These are phyloP conservation scores for Drosophila fuyamai DNA, from an alignment of 1,140 invertebrate species.

Conservation along the genomic window DNA sequence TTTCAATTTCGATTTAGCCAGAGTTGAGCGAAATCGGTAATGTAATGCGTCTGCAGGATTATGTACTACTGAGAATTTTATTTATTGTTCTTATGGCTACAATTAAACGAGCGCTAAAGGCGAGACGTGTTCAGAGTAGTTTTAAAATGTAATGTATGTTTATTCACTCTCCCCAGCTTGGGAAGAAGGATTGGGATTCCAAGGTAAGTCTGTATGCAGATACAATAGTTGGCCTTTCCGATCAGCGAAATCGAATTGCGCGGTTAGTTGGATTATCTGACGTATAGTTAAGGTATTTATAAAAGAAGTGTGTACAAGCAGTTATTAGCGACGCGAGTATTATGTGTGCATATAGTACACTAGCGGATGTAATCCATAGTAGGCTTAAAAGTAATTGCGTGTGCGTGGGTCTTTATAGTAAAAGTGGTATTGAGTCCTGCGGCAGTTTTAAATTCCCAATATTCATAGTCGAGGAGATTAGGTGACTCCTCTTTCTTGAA, in stretches of 20 bases:
- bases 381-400: constrained; percentile 4
- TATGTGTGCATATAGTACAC: constrained; percentile 34
- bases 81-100: constrained; percentile 36
- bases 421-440: background rate
- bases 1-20: background rate
- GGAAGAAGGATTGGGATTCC: background rate
- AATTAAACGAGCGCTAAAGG: constrained; percentile 40
- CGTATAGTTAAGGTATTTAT: constrained; percentile 19
- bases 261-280: constrained; percentile 33
- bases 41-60: background rate
- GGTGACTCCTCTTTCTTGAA: background rate
- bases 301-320: constrained; percentile 26
- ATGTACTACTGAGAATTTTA: constrained; percentile 38
- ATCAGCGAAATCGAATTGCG: constrained; percentile 18
- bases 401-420: background rate
- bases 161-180: constrained; percentile 2
- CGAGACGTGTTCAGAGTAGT: constrained; percentile 47
- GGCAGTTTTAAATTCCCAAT: background rate
- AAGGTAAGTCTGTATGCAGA: constrained; percentile 22
- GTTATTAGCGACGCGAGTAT: constrained; percentile 30
- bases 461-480: too few species aligned
- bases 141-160: constrained; percentile 33
- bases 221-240: constrained; percentile 24
- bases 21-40: constrained; percentile 15
- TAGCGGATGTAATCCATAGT: constrained; percentile 17